Evolutionary conservation across 1,140 invertebrate genomes (phyloP).

Genomic region (Dreissena rostriformis): DNA sequence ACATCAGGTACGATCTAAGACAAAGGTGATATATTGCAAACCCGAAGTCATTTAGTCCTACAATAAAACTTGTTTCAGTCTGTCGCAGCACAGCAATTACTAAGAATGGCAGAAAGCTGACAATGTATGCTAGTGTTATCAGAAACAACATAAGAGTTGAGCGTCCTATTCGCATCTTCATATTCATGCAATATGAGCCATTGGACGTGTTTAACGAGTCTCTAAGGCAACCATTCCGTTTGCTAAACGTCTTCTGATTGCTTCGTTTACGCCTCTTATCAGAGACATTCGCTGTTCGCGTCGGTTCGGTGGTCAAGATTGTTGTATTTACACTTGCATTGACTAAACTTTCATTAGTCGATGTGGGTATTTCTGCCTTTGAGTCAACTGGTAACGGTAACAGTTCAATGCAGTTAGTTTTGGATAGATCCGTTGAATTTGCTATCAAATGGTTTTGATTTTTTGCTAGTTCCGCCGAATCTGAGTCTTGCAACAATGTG

Average conservation of each 20-base stretch:
- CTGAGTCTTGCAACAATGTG: slow-evolving; percentile 45
- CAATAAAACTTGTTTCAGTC: slow-evolving; percentile 2
- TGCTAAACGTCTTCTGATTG: slow-evolving; percentile 2
- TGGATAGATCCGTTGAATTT: neutral
- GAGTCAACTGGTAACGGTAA: neutral
- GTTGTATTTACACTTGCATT: too few relatives aligned
- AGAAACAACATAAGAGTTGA: slow-evolving; percentile 49
- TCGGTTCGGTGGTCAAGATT: neutral
- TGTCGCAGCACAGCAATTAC: slow-evolving; percentile 30
- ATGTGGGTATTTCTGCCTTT: neutral
- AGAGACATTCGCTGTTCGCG: neutral
- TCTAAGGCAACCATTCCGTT: slow-evolving; percentile 9
- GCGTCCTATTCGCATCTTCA: slow-evolving; percentile 37
- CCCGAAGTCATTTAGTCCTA: neutral
- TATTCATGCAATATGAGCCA: slow-evolving; percentile 19
- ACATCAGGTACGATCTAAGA: slow-evolving; percentile 44
- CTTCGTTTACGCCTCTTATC: neutral
- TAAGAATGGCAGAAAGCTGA: slow-evolving; percentile 52
- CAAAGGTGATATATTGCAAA: slow-evolving; percentile 36
- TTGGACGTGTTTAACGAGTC: slow-evolving; percentile 34
- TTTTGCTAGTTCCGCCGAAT: slow-evolving; percentile 35
- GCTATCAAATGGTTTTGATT: neutral
- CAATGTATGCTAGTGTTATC: slow-evolving; percentile 37
- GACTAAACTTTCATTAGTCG: too few relatives aligned
- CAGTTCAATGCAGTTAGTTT: neutral